A percentile compares a stretch with the other conserved stretches of the same genome.
These are phyloP conservation scores for Magallana nippona DNA, from an alignment of 2,888 invertebrate genomes.

Conservation along the genomic window DNA sequence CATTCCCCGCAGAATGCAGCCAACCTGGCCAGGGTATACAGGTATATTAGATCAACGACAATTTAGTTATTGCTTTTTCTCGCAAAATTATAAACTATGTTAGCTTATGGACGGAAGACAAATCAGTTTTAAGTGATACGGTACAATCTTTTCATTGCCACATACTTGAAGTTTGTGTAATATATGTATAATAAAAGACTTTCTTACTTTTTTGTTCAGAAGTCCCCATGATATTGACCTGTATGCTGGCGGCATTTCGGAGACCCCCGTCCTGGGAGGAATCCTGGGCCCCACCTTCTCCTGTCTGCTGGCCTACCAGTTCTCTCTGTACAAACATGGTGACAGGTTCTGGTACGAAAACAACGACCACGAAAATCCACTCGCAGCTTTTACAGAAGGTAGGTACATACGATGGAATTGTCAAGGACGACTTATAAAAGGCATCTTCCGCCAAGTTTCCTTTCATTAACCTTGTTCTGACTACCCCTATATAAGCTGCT, in stretches of 20 bases:
- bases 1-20: constrained; percentile 38
- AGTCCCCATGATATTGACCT: neutral
- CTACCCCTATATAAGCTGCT: no score
- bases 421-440: no score
- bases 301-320: constrained; percentile 12
- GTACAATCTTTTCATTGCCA: neutral
- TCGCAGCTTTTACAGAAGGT: no score
- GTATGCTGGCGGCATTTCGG: constrained; percentile 13
- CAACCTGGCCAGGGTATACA: constrained; percentile 32
- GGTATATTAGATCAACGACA: no score
- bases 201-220: neutral
- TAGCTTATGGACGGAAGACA: no score
- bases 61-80: no score
- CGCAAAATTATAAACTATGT: no score
- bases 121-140: no score
- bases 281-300: constrained; percentile 21
- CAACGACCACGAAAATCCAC: no score
- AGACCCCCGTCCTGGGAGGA: neutral
- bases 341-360: constrained; percentile 36
- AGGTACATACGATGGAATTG: no score
- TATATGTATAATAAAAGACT: neutral
- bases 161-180: neutral
- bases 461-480: no score
- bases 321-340: neutral
- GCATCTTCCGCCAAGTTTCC: no score